A percentile compares a stretch with the other conserved stretches of the same genome.
phyloP scores from a whole-genome alignment of 2,797 vertebrate genomes.

The Eulemur rubriventer region DNA sequence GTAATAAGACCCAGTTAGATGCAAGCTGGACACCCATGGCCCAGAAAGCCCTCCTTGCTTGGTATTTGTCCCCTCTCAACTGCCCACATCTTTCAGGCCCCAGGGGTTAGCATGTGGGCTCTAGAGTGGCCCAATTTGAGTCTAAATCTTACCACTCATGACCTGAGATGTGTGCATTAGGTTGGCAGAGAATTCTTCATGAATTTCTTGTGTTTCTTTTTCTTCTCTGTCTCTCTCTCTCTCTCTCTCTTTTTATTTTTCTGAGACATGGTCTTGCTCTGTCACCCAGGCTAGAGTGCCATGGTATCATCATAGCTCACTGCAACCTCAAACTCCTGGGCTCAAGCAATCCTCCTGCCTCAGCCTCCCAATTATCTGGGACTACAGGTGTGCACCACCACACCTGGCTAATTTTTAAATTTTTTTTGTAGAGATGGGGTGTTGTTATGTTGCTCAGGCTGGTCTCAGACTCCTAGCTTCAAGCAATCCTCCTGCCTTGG shows the following conservation, averaged over 20 bases:
- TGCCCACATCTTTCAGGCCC: neutral
- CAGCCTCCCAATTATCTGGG: neutral
- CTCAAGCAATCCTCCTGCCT: neutral
- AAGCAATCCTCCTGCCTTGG: neutral
- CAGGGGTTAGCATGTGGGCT: neutral
- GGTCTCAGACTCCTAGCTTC: neutral
- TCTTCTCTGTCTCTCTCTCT: too few relatives aligned
- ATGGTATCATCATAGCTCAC: neutral
- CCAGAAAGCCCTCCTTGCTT: neutral
- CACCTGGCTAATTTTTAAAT: rapidly evolving
- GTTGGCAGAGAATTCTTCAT: neutral
- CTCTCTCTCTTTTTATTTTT: neutral
- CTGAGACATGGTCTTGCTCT: neutral
- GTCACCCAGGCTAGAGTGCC: neutral
- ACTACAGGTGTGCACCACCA: neutral
- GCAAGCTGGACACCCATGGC: rapidly evolving
- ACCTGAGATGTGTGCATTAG: neutral
- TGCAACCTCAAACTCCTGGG: neutral
- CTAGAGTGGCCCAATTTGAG: neutral
- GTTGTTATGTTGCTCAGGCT: neutral
- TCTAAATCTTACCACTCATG: rapidly evolving
- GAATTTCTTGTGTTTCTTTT: neutral
- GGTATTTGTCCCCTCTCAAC: rapidly evolving
- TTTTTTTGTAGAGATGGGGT: neutral
- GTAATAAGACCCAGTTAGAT: neutral